These are phyloP conservation scores for Neogale vison DNA, from an alignment of 2,113 vertebrate species.

Conservation along the genomic window DNA sequence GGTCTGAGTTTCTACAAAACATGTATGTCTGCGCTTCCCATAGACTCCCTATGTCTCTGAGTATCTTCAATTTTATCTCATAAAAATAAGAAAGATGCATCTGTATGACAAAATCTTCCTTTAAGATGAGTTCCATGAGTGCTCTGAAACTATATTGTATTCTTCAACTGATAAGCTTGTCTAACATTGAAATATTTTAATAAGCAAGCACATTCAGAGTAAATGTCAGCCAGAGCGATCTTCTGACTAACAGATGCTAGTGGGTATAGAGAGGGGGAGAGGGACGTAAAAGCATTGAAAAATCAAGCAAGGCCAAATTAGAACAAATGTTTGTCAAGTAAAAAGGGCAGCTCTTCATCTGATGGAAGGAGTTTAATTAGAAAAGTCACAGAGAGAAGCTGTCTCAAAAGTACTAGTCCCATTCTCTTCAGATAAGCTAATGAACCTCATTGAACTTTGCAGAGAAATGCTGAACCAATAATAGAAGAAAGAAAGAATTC, in stretches of 20 bases:
- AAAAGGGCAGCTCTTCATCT: constrained; percentile 84
- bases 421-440: constrained; percentile 85
- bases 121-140: constrained; percentile 29
- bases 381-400: constrained; percentile 83
- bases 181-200: constrained; percentile 85
- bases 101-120: constrained; percentile 38
- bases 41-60: not conserved
- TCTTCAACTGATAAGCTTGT: constrained; percentile 83
- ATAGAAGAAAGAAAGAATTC: constrained; percentile 57
- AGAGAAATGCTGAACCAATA: constrained; percentile 81
- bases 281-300: constrained; percentile 73
- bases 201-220: constrained; percentile 81
- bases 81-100: constrained; percentile 9
- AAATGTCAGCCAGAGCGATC: constrained; percentile 84
- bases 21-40: not conserved
- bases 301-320: constrained; percentile 82
- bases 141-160: constrained; percentile 72
- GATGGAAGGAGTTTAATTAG: constrained; percentile 86
- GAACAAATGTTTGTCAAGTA: constrained; percentile 87
- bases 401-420: constrained; percentile 74
- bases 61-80: constrained; percentile 53
- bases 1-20: not conserved
- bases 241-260: constrained; percentile 83
- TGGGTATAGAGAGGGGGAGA: constrained; percentile 52
- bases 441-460: constrained; percentile 83